Conservation (phyloP, 2,888 invertebrate species). For the Congeria kusceri region DNA sequence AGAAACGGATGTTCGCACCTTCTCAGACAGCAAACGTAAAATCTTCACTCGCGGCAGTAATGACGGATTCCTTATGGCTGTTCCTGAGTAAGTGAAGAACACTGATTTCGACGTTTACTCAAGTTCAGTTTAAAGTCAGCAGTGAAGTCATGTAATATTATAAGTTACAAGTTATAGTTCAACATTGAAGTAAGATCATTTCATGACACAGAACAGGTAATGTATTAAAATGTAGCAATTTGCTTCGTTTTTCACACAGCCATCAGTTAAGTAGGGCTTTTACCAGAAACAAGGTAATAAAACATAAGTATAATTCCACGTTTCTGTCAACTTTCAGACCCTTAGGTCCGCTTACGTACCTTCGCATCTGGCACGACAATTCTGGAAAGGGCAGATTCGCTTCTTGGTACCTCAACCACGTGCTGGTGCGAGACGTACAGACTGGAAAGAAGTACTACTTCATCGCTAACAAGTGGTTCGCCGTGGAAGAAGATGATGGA, state of each 20-base stretch:
- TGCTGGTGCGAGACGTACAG: slow-evolving; percentile 86
- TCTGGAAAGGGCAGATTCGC: slow-evolving; percentile 85
- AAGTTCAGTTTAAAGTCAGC: too few relatives aligned
- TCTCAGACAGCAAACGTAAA: slow-evolving; percentile 84
- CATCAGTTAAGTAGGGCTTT: too few relatives aligned
- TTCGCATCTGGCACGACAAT: slow-evolving; percentile 87
- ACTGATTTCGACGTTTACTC: too few relatives aligned
- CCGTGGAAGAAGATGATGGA: slow-evolving; percentile 87
- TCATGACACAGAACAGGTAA: too few relatives aligned
- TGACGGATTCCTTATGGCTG: slow-evolving; percentile 86
- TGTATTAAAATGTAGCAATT: too few relatives aligned
- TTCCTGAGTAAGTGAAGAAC: slow-evolving; percentile 62
- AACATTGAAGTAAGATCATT: too few relatives aligned
- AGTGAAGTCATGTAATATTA: too few relatives aligned
- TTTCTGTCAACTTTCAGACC: slow-evolving; percentile 76
- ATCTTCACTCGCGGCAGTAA: slow-evolving; percentile 84
- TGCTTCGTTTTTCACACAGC: too few relatives aligned
- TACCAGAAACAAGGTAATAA: too few relatives aligned
- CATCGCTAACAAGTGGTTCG: slow-evolving; percentile 86
- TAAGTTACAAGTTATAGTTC: too few relatives aligned
- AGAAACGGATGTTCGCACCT: slow-evolving; percentile 85
- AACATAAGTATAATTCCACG: too few relatives aligned
- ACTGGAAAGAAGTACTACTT: slow-evolving; percentile 86
- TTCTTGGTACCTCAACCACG: slow-evolving; percentile 86
- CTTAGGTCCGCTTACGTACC: slow-evolving; percentile 85